Base-by-base conservation (phyloP, 2,113 vertebrate genomes). In the Xiphophorus maculatus region DNA sequence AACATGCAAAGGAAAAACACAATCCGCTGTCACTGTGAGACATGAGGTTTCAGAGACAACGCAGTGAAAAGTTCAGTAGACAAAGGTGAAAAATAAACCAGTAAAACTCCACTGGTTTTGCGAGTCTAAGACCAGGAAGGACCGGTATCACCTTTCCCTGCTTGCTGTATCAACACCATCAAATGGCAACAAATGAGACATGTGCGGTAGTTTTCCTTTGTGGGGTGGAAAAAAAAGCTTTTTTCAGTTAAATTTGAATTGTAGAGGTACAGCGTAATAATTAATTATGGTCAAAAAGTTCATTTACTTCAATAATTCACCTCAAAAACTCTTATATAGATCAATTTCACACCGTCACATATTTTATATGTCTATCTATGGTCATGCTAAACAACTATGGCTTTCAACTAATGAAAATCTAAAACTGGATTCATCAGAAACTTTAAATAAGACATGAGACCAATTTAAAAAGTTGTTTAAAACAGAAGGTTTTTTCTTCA, bases 131-230 rank as follows among this genome's bases (percentile, higher is more conserved):
- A 76, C 61, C 3, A 67, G 54, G 73, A 71, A 63, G 81, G 76
- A 89, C 48, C 76, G n/a, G 69, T 0, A n/a, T 84, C 82, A 84
- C 76, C 86, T 83, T 83, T 79, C 73, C 15, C 48, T 76, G 63
- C 60, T 69, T 32, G 69, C 79, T 85, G 67, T 62, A 17, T 80
- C 80, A 84, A 72, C 63, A 63, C 87, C 87, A 88, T 63, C 44
- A 1, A 74, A 69, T 64, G 66, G 87, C 87, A 89, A 58, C 54
- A 2, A 75, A 69, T 62, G 66, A 58, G 84, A 63, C 66, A 58
- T 78, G 68, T 73, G 77, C 60, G 77, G 66, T 58, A 80, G 68
- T 22, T 69, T 76, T 71, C 74, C 65, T 67, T 32, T 12, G 76
- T 51, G 14, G 3, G 44, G 44, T 51, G 6, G 28, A 48, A 51